Conservation (phyloP, 2,797 vertebrate genomes). For the Sus cebifrons region DNA sequence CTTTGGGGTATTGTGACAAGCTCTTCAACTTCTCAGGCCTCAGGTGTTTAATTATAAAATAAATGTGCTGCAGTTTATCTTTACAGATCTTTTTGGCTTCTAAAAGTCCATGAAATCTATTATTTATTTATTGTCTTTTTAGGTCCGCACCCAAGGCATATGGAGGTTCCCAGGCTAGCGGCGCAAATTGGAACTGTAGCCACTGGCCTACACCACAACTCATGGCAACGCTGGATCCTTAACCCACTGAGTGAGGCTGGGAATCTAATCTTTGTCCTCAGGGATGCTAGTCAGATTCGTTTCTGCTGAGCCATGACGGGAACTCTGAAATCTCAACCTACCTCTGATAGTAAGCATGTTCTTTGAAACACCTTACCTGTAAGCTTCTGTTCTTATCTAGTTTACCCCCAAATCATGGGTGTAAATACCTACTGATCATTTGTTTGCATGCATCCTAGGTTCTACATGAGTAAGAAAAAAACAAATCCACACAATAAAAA, state of each 20-base stretch:
- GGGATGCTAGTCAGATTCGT: too few species aligned
- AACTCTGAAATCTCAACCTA: neutral
- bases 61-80: neutral
- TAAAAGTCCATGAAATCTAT: neutral
- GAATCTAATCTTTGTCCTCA: too few species aligned
- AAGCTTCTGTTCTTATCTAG: neutral
- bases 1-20: neutral
- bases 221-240: too few species aligned
- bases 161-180: too few species aligned
- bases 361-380: neutral
- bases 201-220: too few species aligned
- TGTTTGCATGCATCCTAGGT: neutral
- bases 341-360: neutral
- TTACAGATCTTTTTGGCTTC: neutral
- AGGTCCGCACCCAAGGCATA: too few species aligned
- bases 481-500: neutral
- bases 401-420: neutral
- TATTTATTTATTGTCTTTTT: too few species aligned
- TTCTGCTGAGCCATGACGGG: too few species aligned
- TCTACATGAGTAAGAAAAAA: neutral
- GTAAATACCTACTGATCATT: neutral
- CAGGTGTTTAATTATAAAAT: conserved; percentile 45
- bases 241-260: too few species aligned
- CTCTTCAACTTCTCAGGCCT: neutral
- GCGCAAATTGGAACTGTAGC: too few species aligned